Evolutionary conservation across 2,888 invertebrate species (phyloP).

Genomic region (Tinea pellionella): DNA sequence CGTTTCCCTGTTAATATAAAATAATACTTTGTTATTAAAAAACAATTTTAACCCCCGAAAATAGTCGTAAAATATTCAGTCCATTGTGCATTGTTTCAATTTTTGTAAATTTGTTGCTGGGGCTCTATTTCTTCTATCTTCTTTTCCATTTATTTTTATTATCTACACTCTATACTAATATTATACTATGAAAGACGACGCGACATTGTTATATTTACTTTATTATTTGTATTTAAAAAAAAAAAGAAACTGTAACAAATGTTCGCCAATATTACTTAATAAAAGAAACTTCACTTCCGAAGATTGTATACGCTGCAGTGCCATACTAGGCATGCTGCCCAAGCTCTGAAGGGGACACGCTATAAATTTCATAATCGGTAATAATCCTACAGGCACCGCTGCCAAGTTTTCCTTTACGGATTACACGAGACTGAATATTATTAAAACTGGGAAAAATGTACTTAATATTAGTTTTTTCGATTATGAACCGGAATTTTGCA

Average conservation of each 20-base stretch:
- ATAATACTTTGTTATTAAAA: neutral
- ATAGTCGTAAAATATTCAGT: neutral
- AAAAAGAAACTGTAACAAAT: too few relatives aligned
- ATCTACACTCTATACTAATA: too few relatives aligned
- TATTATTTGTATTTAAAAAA: too few relatives aligned
- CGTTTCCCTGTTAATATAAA: neutral
- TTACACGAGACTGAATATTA: neutral
- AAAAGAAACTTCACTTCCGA: too few relatives aligned
- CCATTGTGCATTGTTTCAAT: neutral
- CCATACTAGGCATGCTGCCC: neutral
- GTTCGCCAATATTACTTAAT: too few relatives aligned
- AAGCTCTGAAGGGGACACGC: neutral
- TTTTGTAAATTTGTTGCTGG: neutral
- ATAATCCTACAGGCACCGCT: neutral
- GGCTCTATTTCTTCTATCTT: too few relatives aligned
- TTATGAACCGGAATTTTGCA: neutral
- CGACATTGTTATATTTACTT: too few relatives aligned
- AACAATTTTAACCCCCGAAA: neutral
- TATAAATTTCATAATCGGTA: neutral
- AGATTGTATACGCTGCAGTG: neutral
- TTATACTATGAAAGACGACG: too few relatives aligned
- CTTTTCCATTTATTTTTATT: too few relatives aligned
- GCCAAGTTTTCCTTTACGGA: neutral
- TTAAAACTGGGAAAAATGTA: neutral
- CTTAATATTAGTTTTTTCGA: neutral